A percentile compares a stretch with the other conserved stretches of the same genome.
Evolutionary conservation across 92 coral and sea anemone species (phyloP).

Genomic region (Chrysogorgia sp.): DNA sequence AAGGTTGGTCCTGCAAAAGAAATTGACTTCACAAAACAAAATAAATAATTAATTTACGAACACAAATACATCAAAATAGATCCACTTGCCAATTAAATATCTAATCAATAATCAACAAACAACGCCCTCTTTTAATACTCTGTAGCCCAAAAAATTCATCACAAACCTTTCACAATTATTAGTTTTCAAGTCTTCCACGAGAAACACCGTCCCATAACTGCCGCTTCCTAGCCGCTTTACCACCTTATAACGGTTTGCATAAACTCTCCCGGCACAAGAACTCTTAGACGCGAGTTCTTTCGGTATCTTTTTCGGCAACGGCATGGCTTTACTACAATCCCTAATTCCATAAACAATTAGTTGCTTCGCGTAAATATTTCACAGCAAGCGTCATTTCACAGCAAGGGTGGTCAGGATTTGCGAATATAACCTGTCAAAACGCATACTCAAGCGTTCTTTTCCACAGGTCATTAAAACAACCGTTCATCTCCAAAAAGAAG

Average conservation of each 20-base stretch:
- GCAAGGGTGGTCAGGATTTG: neutral
- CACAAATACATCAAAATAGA: neutral
- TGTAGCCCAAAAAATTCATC: neutral
- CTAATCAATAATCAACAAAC: neutral
- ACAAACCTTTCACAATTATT: slow-evolving; percentile 74
- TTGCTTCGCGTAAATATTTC: neutral
- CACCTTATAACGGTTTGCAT: slow-evolving; percentile 82
- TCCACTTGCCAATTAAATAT: neutral
- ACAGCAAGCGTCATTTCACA: neutral
- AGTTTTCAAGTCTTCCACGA: slow-evolving; percentile 77
- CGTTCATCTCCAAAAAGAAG: neutral
- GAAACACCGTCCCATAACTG: slow-evolving; percentile 89
- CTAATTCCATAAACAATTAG: neutral
- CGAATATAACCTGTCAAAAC: neutral
- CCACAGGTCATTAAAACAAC: neutral
- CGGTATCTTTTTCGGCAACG: slow-evolving; percentile 92
- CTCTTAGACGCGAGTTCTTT: slow-evolving; percentile 69
- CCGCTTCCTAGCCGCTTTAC: slow-evolving; percentile 85
- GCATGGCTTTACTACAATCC: slow-evolving; percentile 58
- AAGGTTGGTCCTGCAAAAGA: no score
- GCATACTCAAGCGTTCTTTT: neutral
- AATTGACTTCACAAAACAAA: no score
- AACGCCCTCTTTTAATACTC: neutral
- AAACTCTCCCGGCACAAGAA: slow-evolving; percentile 75
- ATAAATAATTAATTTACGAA: neutral